A percentile compares a stretch with the other conserved stretches of the same genome.
These are phyloP conservation scores for Amphiprion percula DNA, from an alignment of 2,113 vertebrate species.

Conservation along the genomic window DNA sequence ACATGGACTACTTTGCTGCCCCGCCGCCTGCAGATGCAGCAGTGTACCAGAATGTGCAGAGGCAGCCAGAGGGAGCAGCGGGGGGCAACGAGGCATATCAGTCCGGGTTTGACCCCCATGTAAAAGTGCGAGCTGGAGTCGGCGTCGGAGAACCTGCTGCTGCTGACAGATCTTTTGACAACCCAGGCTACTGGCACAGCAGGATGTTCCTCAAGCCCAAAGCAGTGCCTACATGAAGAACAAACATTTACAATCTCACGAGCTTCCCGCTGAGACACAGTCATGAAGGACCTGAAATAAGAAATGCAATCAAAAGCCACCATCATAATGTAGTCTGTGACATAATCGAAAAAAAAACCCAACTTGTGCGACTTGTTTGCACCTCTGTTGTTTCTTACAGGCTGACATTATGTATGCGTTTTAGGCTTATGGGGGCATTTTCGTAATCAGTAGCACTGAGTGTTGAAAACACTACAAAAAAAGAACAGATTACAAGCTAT, in stretches of 20 bases:
- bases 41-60: constrained; percentile 81
- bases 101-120: constrained; percentile 73
- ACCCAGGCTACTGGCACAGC: constrained; percentile 96
- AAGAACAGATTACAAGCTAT: constrained; percentile 68
- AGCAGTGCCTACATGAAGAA: constrained; percentile 86
- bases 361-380: constrained; percentile 12
- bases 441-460: constrained; percentile 50
- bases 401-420: constrained; percentile 10
- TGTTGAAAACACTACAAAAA: constrained; percentile 40
- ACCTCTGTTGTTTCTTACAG: constrained; percentile 24
- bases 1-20: constrained; percentile 86
- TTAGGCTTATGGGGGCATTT: constrained; percentile 44
- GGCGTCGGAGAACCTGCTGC: constrained; percentile 74
- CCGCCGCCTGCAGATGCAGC: constrained; percentile 51
- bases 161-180: constrained; percentile 91
- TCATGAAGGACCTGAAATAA: constrained; percentile 74
- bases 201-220: constrained; percentile 88
- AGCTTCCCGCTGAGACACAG: constrained; percentile 34
- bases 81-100: constrained; percentile 12
- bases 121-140: constrained; percentile 79
- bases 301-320: constrained; percentile 44
- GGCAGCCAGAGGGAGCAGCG: constrained; percentile 38
- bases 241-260: constrained; percentile 40
- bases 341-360: constrained; percentile 11
- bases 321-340: constrained; percentile 42